phyloP scores from a whole-genome alignment of 2,797 vertebrate species.

The Epinephelus coioides region DNA sequence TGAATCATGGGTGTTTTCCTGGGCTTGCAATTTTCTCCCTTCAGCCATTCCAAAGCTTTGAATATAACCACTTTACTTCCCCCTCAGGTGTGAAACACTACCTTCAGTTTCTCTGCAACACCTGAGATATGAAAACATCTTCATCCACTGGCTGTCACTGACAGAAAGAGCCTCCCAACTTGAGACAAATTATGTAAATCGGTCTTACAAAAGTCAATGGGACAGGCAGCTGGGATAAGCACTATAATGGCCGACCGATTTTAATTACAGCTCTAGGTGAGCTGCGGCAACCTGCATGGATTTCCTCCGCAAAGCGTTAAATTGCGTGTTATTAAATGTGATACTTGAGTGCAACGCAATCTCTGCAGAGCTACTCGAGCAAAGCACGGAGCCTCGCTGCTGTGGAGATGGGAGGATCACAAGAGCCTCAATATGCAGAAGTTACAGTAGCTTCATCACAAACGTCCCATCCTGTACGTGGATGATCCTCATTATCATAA shows the following conservation, averaged over 20 bases:
- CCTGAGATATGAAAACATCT: neutral
- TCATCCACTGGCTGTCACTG: constrained; percentile 7
- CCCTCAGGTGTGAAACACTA: constrained; percentile 6
- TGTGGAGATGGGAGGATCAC: neutral
- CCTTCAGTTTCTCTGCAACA: neutral
- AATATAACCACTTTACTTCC: constrained; percentile 16
- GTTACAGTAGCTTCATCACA: constrained; percentile 10
- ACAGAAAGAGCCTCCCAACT: constrained; percentile 2
- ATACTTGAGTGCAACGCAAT: constrained; percentile 40
- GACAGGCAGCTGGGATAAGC: constrained; percentile 27
- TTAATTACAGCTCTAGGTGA: constrained; percentile 65
- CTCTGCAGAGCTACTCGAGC: constrained; percentile 23
- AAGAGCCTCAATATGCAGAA: constrained; percentile 13
- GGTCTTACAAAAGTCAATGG: constrained; percentile 35
- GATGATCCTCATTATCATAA: constrained; percentile 45
- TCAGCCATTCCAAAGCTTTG: constrained; percentile 3
- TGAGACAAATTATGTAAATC: constrained; percentile 52
- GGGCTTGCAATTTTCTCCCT: constrained; percentile 12
- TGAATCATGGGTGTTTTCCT: constrained; percentile 24
- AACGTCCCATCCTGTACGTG: constrained; percentile 22
- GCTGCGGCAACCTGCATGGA: constrained; percentile 35
- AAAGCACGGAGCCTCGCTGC: neutral
- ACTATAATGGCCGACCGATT: constrained; percentile 40
- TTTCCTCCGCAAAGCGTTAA: constrained; percentile 58
- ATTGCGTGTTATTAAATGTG: constrained; percentile 64